A percentile compares a stretch with the other conserved stretches of the same genome.
Conservation (phyloP, 2,113 vertebrate genomes). For the Polyodon spathula region DNA sequence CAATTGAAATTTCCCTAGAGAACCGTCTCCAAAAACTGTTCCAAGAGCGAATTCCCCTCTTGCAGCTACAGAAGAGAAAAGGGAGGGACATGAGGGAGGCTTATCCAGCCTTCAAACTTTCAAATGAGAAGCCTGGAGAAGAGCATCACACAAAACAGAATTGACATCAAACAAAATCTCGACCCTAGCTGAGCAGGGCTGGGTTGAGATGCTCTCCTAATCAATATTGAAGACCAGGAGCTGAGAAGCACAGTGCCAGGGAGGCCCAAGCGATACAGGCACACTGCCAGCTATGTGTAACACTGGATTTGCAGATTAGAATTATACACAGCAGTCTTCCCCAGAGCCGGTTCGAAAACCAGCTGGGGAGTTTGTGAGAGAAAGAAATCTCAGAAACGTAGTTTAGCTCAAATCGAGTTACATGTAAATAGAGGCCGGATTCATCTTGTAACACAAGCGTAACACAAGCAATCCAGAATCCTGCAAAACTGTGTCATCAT, state of each 20-base stretch:
- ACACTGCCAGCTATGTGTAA: neutral
- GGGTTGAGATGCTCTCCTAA: conserved; percentile 26
- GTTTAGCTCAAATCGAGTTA: too few relatives aligned
- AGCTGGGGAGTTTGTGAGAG: too few relatives aligned
- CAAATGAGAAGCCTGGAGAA: conserved; percentile 1
- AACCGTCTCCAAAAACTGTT: too few relatives aligned
- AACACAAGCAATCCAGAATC: too few relatives aligned
- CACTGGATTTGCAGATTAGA: neutral
- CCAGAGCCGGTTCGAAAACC: too few relatives aligned
- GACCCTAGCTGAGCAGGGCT: conserved; percentile 20
- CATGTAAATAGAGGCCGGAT: too few relatives aligned
- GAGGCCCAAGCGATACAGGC: neutral
- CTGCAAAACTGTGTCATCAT: too few relatives aligned
- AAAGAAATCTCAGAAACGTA: too few relatives aligned
- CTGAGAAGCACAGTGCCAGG: neutral
- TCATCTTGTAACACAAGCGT: too few relatives aligned
- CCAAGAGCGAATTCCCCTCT: too few relatives aligned
- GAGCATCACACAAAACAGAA: conserved; percentile 39
- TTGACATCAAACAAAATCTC: conserved; percentile 47
- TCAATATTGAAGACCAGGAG: conserved; percentile 27
- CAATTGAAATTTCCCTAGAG: neutral
- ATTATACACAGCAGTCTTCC: too few relatives aligned
- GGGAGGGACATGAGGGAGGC: neutral
- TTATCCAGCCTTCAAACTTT: neutral
- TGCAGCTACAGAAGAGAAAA: neutral